Percentiles rank a stretch among this genome's conserved stretches.
Conservation (phyloP, 2,888 invertebrate genomes). For the Ceriagrion tenellum region DNA sequence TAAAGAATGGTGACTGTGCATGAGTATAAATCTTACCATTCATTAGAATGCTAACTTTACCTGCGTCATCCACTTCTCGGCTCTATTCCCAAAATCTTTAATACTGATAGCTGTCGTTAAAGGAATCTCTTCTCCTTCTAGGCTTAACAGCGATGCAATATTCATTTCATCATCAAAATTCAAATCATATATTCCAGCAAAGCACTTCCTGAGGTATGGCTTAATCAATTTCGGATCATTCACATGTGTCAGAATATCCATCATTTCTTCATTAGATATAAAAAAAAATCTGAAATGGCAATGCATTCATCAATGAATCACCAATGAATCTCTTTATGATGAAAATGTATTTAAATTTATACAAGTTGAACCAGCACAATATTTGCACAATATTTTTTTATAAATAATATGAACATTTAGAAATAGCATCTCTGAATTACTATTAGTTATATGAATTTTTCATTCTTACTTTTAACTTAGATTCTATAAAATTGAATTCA, state of each 20-base stretch:
- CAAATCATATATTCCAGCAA: constrained; percentile 83
- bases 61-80: constrained; percentile 91
- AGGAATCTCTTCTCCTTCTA: constrained; percentile 86
- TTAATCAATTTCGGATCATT: constrained; percentile 91
- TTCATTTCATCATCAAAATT: constrained; percentile 85
- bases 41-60: constrained; percentile 72
- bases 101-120: constrained; percentile 84
- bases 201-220: constrained; percentile 92
- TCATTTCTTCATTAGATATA: constrained; percentile 93
- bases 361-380: too few relatives aligned
- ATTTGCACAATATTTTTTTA: too few relatives aligned
- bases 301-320: not conserved
- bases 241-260: constrained; percentile 94
- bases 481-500: too few relatives aligned
- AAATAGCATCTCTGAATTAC: too few relatives aligned
- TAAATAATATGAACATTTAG: too few relatives aligned
- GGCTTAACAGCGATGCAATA: constrained; percentile 88
- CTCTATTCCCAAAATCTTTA: constrained; percentile 87
- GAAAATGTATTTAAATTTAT: too few relatives aligned
- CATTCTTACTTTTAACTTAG: too few relatives aligned
- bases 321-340: not conserved
- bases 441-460: too few relatives aligned
- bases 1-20: too few relatives aligned
- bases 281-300: constrained; percentile 88
- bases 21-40: too few relatives aligned